Evolutionary conservation across 2,888 invertebrate species (phyloP), one percentile per base, ranked within the genome.

Genomic region (Euspilapteryx auroguttella): DNA sequence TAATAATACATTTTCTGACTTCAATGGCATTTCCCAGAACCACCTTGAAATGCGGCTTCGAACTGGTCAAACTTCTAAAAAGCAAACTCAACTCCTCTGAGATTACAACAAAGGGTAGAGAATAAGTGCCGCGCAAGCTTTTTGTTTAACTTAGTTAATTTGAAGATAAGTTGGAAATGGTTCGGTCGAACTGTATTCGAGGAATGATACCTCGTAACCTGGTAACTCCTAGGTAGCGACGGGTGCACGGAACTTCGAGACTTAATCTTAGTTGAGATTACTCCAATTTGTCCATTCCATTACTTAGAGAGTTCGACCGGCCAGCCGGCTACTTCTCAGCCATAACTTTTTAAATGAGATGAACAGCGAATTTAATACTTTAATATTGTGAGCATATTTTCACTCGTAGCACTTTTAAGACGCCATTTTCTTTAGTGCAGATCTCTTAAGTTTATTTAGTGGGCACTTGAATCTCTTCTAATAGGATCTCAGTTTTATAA

Each of bases 191-290:
- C 23, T 24, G 24, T 30, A 14, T 49, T 41, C 24, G 32, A n/a
- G 34, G 35, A 36, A 33, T 38, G 42, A 37, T 40, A 34, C 38
- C 36, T 40, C n/a, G n/a, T n/a, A n/a, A n/a, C n/a, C n/a, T n/a
- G n/a, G n/a, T n/a, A 37, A 22, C 12, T 12, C n/a, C 22, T 4
- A 22, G 11, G 4, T 7, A 12, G 10, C 12, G 12, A 22, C 22
- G 22, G 10, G 6, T 10, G 6, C 7, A 12, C 56, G 44, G 43
- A 59, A 66, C 53, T 69, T 63, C 36, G 45, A 45, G 57, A 57
- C 51, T 66, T 65, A 62, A 66, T 66, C 64, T 57, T 47, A 55
- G 52, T 58, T 49, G 47, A 51, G 57, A 65, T 63, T 61, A 61
- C 56, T 48, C 39, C 35, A 47, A 47, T 45, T 45, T 45, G 50